These are phyloP conservation scores for Eilema depressum DNA, from an alignment of 2,888 invertebrate genomes.

Conservation along the genomic window DNA sequence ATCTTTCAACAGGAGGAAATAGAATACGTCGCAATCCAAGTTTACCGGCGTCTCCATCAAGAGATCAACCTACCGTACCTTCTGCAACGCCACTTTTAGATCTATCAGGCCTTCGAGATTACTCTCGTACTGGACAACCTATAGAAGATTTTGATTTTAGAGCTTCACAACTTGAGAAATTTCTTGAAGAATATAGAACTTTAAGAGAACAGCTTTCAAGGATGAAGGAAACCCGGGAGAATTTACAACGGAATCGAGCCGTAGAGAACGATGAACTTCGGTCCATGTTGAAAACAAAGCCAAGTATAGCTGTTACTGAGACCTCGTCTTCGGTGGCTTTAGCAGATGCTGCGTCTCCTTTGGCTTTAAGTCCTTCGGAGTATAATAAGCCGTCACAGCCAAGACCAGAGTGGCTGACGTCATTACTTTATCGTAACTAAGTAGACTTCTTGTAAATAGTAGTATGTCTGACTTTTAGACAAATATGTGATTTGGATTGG, in stretches of 20 bases:
- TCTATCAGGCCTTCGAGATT: conserved; percentile 85
- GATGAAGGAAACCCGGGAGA: conserved; percentile 93
- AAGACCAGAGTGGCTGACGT: conserved; percentile 79
- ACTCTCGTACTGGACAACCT: conserved; percentile 77
- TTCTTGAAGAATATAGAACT: conserved; percentile 92
- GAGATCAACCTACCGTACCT: conserved; percentile 77
- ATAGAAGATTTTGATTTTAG: conserved; percentile 91
- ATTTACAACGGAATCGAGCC: conserved; percentile 82
- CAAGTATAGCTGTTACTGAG: conserved; percentile 83
- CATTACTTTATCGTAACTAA: conserved; percentile 81
- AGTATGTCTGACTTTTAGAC: conserved; percentile 46
- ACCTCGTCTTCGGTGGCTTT: conserved; percentile 78
- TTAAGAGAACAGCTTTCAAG: conserved; percentile 92
- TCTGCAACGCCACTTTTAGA: conserved; percentile 89
- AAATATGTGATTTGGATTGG: conserved; percentile 52
- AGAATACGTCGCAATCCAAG: conserved; percentile 85
- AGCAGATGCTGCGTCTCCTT: conserved; percentile 77
- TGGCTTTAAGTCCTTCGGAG: conserved; percentile 78
- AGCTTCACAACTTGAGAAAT: conserved; percentile 92
- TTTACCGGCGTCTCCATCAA: conserved; percentile 89
- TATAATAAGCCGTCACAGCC: conserved; percentile 78
- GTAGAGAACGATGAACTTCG: conserved; percentile 84
- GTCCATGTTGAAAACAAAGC: conserved; percentile 87
- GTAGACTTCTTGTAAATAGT: conserved; percentile 52
- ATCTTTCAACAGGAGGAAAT: conserved; percentile 86